These are phyloP conservation scores for Tiliacea citrago DNA, from an alignment of 2,888 invertebrate genomes.

Conservation along the genomic window DNA sequence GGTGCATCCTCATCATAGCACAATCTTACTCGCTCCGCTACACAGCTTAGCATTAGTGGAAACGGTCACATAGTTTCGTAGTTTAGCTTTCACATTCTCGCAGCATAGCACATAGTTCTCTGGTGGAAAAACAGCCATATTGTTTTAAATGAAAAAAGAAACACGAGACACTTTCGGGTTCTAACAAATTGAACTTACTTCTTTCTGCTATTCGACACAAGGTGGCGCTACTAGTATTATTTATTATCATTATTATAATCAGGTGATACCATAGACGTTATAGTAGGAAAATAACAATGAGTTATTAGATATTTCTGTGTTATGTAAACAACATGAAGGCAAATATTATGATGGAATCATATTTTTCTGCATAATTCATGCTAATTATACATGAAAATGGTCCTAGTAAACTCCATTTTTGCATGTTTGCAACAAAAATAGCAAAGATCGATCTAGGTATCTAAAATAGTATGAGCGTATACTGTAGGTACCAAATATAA, in stretches of 20 bases:
- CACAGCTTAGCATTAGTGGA: too few species aligned
- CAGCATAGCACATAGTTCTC: too few species aligned
- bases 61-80: too few species aligned
- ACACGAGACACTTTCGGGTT: conserved; percentile 3
- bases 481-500: background rate
- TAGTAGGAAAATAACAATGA: conserved; percentile 32
- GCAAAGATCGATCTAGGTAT: background rate
- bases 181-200: background rate
- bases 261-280: conserved; percentile 5
- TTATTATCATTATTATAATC: background rate
- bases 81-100: too few species aligned
- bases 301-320: conserved; percentile 11
- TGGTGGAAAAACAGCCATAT: too few species aligned
- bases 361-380: background rate
- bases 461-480: conserved; percentile 5
- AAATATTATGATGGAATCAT: background rate
- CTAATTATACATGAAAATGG: background rate
- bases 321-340: conserved; percentile 36
- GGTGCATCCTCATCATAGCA: too few species aligned
- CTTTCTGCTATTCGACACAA: conserved; percentile 63
- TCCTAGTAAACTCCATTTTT: background rate
- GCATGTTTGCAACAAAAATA: conserved; percentile 13
- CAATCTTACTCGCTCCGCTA: too few species aligned
- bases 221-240: conserved; percentile 65
- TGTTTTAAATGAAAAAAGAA: background rate